A percentile compares a stretch with the other conserved stretches of the same genome.
phyloP scores from a whole-genome alignment of 2,888 invertebrate genomes.

The Byasa hedistus region DNA sequence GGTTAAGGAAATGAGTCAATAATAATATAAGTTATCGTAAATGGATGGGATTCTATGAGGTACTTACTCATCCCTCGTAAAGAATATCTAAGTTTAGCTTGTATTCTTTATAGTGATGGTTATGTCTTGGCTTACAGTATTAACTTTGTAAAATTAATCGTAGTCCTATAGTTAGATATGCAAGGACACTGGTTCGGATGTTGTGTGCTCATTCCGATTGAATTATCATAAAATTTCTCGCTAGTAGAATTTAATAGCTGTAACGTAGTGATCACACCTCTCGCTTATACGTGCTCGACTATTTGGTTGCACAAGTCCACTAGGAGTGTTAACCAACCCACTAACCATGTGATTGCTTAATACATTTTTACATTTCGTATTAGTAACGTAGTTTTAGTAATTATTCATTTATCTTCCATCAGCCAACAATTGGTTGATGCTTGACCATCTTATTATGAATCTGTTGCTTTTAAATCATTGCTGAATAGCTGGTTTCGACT shows the following conservation, averaged over 20 bases:
- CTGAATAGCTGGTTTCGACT: too few relatives aligned
- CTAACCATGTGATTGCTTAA: not conserved
- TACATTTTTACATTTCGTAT: not conserved
- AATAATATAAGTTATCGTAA: not conserved
- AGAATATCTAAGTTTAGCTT: too few relatives aligned
- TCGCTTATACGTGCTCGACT: not conserved
- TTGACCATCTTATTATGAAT: too few relatives aligned
- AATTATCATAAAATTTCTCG: conserved; percentile 22
- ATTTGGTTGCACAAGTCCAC: conserved; percentile 10
- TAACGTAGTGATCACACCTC: conserved; percentile 6
- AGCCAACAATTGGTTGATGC: too few relatives aligned
- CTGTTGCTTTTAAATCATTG: too few relatives aligned
- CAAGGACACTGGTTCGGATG: conserved; percentile 25
- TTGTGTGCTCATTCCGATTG: conserved; percentile 22
- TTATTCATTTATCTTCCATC: too few relatives aligned
- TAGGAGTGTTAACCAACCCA: conserved; percentile 6
- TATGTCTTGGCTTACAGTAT: too few relatives aligned
- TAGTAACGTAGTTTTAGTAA: too few relatives aligned
- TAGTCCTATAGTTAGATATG: too few relatives aligned
- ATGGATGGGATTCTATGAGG: not conserved
- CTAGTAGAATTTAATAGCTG: conserved; percentile 20
- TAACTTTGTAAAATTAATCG: too few relatives aligned
- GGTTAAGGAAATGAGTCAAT: not conserved
- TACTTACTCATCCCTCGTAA: too few relatives aligned
- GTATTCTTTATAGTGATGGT: too few relatives aligned